phyloP scores from a whole-genome alignment of 1,140 invertebrate genomes.

The Drosophila ambigua region DNA sequence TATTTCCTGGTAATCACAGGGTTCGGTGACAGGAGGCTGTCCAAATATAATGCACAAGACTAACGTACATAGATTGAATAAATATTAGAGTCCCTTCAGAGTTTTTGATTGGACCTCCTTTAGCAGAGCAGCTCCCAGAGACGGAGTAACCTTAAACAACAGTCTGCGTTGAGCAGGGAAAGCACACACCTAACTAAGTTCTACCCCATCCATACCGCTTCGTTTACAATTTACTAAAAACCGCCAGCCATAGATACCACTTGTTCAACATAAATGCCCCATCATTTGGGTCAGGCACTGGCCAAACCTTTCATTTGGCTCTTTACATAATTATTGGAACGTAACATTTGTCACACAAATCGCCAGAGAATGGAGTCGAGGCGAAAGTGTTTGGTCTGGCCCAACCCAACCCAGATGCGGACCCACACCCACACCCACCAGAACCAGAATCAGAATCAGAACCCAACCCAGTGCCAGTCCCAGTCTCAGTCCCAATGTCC shows the following conservation, averaged over 20 bases:
- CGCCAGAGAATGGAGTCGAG: slow-evolving; percentile 40
- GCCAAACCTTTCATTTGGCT: slow-evolving; percentile 58
- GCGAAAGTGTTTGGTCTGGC: slow-evolving; percentile 55
- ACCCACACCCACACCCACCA: slow-evolving; percentile 18
- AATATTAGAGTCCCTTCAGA: slow-evolving; percentile 38
- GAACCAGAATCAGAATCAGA: slow-evolving; percentile 2
- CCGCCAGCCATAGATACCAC: slow-evolving; percentile 26
- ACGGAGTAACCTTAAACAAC: too few species aligned
- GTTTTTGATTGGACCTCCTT: slow-evolving; percentile 1
- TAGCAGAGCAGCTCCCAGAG: slow-evolving; percentile 8
- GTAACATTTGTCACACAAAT: slow-evolving; percentile 70
- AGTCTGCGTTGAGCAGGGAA: too few species aligned
- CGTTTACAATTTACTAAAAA: too few species aligned
- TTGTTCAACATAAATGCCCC: slow-evolving; percentile 47
- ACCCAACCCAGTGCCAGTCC: slow-evolving; percentile 37
- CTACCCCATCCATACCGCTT: neutral
- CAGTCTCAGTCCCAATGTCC: too few species aligned
- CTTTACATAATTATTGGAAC: slow-evolving; percentile 79
- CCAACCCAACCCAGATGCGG: slow-evolving; percentile 37
- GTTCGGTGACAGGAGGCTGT: slow-evolving; percentile 33
- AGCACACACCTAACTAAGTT: too few species aligned
- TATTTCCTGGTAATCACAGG: slow-evolving; percentile 64
- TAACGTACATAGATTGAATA: slow-evolving; percentile 11
- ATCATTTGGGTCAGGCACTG: slow-evolving; percentile 49
- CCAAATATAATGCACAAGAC: slow-evolving; percentile 15